Evolutionary conservation across 2,113 vertebrate species (phyloP).

Genomic region (Delphinus delphis): DNA sequence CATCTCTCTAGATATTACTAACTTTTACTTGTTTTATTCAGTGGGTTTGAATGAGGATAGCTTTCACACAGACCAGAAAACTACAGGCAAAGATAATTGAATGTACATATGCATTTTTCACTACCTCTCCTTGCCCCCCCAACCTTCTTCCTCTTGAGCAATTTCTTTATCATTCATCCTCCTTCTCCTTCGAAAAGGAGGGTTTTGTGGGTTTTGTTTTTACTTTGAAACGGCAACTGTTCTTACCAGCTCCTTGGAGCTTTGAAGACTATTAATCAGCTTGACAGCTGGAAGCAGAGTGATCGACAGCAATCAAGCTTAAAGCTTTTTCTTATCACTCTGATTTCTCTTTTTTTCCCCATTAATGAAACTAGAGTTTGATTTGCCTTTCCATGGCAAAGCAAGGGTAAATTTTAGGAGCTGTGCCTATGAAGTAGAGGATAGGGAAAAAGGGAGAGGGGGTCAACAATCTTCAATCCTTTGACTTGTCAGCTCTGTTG

Average conservation of each 20-base stretch:
- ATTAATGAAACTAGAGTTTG: not conserved
- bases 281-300: not conserved
- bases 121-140: not conserved
- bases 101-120: not conserved
- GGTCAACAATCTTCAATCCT: not conserved
- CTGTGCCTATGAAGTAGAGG: not conserved
- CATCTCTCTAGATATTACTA: not conserved
- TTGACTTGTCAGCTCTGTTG: not conserved
- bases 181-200: not conserved
- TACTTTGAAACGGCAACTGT: not conserved
- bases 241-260: not conserved
- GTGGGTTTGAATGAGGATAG: not conserved
- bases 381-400: constrained; percentile 2
- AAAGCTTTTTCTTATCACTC: not conserved
- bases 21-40: constrained; percentile 17
- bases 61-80: constrained; percentile 6
- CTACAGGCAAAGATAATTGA: not conserved
- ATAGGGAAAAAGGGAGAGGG: not conserved
- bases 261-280: not conserved
- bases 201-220: not conserved
- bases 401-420: not conserved
- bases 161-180: not conserved
- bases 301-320: not conserved
- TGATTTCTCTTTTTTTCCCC: not conserved
- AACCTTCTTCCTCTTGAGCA: not conserved